Percentiles rank a stretch among this genome's conserved stretches.
Conservation (phyloP, 1,140 invertebrate genomes). For the Drosophila ananassae region DNA sequence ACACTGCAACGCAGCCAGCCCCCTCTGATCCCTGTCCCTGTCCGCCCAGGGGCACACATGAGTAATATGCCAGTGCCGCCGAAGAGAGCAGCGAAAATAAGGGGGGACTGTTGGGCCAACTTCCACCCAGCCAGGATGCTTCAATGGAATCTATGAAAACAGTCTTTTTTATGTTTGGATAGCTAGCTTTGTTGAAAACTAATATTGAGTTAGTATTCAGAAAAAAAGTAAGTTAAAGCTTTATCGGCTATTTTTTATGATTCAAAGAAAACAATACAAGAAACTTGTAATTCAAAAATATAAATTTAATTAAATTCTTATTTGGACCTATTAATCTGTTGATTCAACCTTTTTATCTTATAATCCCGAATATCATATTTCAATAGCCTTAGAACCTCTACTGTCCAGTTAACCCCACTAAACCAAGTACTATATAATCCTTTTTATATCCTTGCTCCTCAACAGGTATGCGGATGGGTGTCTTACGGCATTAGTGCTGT, state of each 20-base stretch:
- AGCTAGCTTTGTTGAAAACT: background rate
- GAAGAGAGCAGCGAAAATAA: conserved; percentile 22
- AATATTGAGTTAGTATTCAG: background rate
- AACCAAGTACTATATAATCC: background rate
- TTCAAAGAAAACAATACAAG: too few relatives aligned
- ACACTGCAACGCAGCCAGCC: too few relatives aligned
- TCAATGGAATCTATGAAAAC: conserved; percentile 7
- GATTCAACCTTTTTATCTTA: too few relatives aligned
- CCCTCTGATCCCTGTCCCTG: conserved; percentile 10
- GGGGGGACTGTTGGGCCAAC: background rate
- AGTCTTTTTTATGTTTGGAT: background rate
- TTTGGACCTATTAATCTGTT: too few relatives aligned
- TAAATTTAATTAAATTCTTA: too few relatives aligned
- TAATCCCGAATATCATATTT: too few relatives aligned
- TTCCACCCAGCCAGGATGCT: conserved; percentile 3
- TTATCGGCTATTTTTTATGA: too few relatives aligned
- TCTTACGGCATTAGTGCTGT: background rate
- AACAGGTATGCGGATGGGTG: background rate
- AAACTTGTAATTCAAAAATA: too few relatives aligned
- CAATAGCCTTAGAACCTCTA: too few relatives aligned
- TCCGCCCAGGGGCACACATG: conserved; percentile 42
- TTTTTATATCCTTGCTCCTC: background rate
- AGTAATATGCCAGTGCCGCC: conserved; percentile 40
- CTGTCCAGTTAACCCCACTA: background rate
- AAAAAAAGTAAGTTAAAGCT: background rate